These are phyloP conservation scores for Rutpela maculata DNA, from an alignment of 2,888 invertebrate genomes.

Conservation along the genomic window DNA sequence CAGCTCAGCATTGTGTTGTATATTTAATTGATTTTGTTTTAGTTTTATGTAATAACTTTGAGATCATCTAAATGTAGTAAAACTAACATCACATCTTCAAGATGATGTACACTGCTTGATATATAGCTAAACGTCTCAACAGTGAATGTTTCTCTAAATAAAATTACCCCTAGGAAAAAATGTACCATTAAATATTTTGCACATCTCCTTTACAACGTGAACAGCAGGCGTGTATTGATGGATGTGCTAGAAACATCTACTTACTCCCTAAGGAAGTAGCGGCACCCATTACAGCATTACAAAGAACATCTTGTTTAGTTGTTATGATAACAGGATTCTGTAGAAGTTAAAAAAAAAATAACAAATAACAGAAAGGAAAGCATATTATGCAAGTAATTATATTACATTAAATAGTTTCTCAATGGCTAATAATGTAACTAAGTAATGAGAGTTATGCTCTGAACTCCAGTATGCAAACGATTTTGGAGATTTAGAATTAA, in stretches of 20 bases:
- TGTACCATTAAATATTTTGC: constrained; percentile 75
- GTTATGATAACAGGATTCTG: constrained; percentile 69
- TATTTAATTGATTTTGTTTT: no score
- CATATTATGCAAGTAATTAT: no score
- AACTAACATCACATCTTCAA: no score
- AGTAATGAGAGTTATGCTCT: no score
- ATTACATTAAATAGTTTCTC: no score
- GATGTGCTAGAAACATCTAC: constrained; percentile 71
- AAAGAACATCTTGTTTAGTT: constrained; percentile 69
- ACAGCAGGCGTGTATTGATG: constrained; percentile 79
- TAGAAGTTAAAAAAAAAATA: constrained; percentile 63
- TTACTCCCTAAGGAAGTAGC: constrained; percentile 75
- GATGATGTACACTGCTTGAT: no score
- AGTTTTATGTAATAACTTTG: no score
- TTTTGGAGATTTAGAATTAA: no score
- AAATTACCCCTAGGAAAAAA: background rate
- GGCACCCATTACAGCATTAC: constrained; percentile 74
- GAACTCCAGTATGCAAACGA: no score
- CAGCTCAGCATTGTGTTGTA: no score
- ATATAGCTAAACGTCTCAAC: background rate
- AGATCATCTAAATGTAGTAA: no score
- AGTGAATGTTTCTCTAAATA: background rate
- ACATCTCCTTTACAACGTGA: constrained; percentile 85
- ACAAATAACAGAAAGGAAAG: background rate
- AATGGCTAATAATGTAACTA: no score